phyloP scores from a whole-genome alignment of 2,888 invertebrate genomes.

The Melinopterus prodromus region DNA sequence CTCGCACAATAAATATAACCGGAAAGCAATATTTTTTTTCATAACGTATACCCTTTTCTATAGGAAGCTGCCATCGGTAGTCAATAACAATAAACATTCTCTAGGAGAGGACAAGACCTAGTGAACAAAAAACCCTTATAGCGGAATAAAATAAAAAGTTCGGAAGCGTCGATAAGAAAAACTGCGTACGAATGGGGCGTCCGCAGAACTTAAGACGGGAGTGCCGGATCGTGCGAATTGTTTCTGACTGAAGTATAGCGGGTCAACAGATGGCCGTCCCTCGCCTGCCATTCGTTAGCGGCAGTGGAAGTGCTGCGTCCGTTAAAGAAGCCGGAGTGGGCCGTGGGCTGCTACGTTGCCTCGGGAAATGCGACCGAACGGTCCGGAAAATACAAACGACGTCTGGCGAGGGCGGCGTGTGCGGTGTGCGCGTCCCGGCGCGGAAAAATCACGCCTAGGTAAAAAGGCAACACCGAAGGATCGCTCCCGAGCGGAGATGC shows the following conservation, averaged over 20 bases:
- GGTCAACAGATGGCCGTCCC: background rate
- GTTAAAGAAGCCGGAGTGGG: background rate
- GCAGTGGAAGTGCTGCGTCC: background rate
- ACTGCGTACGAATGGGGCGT: background rate
- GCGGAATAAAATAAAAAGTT: background rate
- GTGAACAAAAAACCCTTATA: background rate
- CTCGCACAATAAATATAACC: no score
- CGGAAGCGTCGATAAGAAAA: background rate
- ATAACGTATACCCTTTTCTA: no score
- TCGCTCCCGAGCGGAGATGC: background rate
- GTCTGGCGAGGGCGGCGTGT: background rate
- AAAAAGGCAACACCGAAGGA: background rate
- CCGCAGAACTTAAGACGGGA: background rate
- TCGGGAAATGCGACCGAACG: conserved; percentile 4
- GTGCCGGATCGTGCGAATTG: background rate
- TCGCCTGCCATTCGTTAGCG: background rate
- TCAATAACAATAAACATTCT: background rate
- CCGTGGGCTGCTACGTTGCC: background rate
- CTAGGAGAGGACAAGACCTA: background rate
- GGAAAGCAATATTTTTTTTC: no score
- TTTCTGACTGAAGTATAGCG: background rate
- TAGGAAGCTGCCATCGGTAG: background rate
- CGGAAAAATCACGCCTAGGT: conserved; percentile 4
- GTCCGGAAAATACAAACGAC: background rate
- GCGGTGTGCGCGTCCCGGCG: background rate